phyloP scores from a whole-genome alignment of 2,797 vertebrate species.

The Sitta carolinensis region DNA sequence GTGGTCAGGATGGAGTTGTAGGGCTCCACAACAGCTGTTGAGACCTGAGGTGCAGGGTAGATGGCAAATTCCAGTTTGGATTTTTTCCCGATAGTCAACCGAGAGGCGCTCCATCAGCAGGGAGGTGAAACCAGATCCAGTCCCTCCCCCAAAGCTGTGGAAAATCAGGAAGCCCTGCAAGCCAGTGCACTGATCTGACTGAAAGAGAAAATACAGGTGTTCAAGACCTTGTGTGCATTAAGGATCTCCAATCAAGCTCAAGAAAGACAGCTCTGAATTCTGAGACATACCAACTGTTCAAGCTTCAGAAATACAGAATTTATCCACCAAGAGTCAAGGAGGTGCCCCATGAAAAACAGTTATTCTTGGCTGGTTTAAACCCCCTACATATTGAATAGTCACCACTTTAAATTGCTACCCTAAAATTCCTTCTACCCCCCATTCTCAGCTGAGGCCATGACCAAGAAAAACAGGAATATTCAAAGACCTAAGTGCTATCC shows the following conservation, averaged over 20 bases:
- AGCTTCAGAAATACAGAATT: neutral
- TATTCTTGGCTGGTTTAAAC: neutral
- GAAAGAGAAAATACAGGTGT: neutral
- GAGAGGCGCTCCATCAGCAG: conserved; percentile 87
- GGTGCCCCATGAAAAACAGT: neutral
- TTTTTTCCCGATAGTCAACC: conserved; percentile 87
- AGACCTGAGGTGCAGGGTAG: conserved; percentile 86
- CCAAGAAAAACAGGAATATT: neutral
- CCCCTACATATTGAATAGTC: neutral
- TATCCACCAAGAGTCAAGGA: neutral
- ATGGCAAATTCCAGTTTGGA: conserved; percentile 87
- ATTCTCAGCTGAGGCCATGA: neutral
- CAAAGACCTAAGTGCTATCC: neutral
- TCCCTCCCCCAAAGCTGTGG: conserved; percentile 87
- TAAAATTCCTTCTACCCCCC: neutral
- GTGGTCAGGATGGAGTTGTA: conserved; percentile 89
- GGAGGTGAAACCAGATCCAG: conserved; percentile 87
- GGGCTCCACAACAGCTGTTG: conserved; percentile 86
- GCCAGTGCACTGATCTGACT: conserved; percentile 86
- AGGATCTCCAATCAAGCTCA: neutral
- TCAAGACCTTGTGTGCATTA: neutral
- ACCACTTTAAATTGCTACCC: neutral
- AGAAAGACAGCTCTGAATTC: neutral
- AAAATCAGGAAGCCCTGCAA: conserved; percentile 89
- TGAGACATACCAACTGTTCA: neutral